These are phyloP conservation scores for Sebastes aleutianus DNA, from an alignment of 2,797 vertebrate genomes.

Conservation along the genomic window DNA sequence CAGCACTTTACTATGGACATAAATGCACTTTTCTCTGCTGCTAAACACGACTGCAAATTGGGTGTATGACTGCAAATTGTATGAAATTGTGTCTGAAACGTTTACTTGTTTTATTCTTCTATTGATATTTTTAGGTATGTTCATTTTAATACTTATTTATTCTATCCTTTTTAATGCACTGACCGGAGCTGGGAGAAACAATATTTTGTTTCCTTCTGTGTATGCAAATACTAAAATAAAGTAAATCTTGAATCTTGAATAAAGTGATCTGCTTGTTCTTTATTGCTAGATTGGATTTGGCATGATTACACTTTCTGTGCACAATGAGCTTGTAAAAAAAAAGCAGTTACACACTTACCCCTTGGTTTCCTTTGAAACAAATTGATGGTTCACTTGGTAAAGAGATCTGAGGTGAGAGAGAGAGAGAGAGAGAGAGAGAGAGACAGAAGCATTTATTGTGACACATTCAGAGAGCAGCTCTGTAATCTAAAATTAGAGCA, in stretches of 20 bases:
- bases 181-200: too few species aligned
- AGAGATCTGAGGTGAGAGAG: constrained; percentile 55
- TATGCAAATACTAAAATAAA: too few species aligned
- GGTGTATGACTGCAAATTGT: too few species aligned
- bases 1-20: too few species aligned
- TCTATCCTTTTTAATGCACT: too few species aligned
- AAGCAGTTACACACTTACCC: constrained; percentile 72
- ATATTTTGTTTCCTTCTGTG: too few species aligned
- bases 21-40: too few species aligned
- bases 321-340: background rate
- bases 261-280: background rate
- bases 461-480: background rate
- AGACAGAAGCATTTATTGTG: background rate
- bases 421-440: background rate
- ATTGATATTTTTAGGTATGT: too few species aligned
- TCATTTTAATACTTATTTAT: too few species aligned
- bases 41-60: too few species aligned
- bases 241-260: background rate
- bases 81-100: too few species aligned
- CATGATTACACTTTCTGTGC: background rate
- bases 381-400: constrained; percentile 74
- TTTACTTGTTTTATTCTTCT: too few species aligned
- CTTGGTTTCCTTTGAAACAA: constrained; percentile 85
- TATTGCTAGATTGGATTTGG: background rate
- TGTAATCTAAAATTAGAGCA: background rate